Base-by-base conservation (phyloP, 2,113 vertebrate genomes). In the Peromyscus polionotus region DNA sequence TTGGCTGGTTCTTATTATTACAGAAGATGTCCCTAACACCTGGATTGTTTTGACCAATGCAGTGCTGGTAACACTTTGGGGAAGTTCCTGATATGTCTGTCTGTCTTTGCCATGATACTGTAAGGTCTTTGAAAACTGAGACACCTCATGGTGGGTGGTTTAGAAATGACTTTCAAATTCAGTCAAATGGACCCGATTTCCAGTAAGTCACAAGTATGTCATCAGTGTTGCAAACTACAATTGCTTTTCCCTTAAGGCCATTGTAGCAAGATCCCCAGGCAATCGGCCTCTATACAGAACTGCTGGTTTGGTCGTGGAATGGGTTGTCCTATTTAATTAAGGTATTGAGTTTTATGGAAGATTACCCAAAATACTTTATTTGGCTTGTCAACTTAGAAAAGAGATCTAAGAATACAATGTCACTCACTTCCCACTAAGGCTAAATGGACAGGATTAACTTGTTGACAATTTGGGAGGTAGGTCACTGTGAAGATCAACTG, bases 281-380 rank as follows among this genome's bases (percentile, higher is more conserved):
- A 91, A 57, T 31, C 68, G 67, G 28, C 54, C 36, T 93, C 75
- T 70, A 28, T 31, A 65, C 33, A 51, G 13, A 89, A 94, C 63
- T 84, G 75, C 87, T 84, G 16, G 93, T 31, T 31, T 75, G 70
- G 10, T 87, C 57, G 4, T 88, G 19, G 19, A 86, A 42, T 63
- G 7, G 57, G 5, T 81, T 73, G 14, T 91, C 91, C 73, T 94
- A 5, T 75, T 96, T 88, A 95, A 89, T 42, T 70, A 88, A 92
- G 2, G 70, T 57, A 57, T 88, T 97, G 72, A 3, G 1, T 72
- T 95, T 88, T 88, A 89, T 13, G 89, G 67, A 65, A 63, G n/a
- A 75, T 94, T 85, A 88, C 70, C 61, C 72, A 84, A 92, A 94
- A 96, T 88, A 61, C 26, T 90, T 96, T 67, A 81, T 67, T 95